phyloP scores from a whole-genome alignment of 2,797 vertebrate species.

The Meda fulgida region DNA sequence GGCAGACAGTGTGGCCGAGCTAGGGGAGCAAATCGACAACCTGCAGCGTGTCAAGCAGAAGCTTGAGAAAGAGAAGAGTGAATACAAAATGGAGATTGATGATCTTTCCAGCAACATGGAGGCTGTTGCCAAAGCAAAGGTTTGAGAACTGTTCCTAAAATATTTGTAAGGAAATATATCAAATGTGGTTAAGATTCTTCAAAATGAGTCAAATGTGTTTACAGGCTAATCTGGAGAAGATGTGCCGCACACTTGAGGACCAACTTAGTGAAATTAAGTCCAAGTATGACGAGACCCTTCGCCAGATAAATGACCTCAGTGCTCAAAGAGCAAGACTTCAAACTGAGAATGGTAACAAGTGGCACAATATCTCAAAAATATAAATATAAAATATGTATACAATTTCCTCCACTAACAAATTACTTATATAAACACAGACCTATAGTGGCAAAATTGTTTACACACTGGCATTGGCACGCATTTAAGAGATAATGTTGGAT shows the following conservation, averaged over 20 bases:
- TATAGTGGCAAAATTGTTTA: background rate
- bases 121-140: constrained; percentile 85
- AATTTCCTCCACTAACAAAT: background rate
- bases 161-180: constrained; percentile 49
- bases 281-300: constrained; percentile 82
- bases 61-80: constrained; percentile 73
- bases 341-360: constrained; percentile 84
- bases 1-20: constrained; percentile 83
- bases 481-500: background rate
- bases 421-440: background rate
- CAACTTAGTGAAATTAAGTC: constrained; percentile 83
- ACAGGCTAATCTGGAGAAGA: constrained; percentile 87
- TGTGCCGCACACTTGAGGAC: constrained; percentile 86
- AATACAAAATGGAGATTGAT: constrained; percentile 82
- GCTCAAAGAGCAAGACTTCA: constrained; percentile 84
- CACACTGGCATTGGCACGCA: background rate
- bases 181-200: background rate
- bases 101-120: constrained; percentile 84
- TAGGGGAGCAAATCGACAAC: constrained; percentile 80
- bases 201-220: background rate
- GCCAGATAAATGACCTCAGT: constrained; percentile 81
- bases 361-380: background rate
- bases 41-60: constrained; percentile 90
- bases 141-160: constrained; percentile 51
- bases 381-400: background rate